Evolutionary conservation across 2,888 invertebrate species (phyloP), one percentile per base, ranked within the genome.

Genomic region (Aspidiotus destructor): DNA sequence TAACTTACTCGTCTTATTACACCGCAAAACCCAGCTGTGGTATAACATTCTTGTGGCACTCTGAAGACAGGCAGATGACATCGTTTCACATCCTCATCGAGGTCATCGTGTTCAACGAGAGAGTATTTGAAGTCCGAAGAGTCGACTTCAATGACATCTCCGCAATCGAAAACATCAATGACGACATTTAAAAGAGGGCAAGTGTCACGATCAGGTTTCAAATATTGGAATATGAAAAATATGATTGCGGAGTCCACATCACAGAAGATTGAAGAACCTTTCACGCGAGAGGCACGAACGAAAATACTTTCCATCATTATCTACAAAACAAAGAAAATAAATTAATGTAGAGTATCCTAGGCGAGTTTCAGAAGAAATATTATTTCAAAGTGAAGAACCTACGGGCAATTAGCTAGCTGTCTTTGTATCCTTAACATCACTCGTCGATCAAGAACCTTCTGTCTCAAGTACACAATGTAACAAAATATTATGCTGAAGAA

Each of bases 21-120:
- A 1, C 87, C 86, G 77, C 90, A 89, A 8, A 92, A 77, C 0
- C 92, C 92, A 9, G 89, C 87, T 63, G 89, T 83, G 63, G 85
- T 83, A 15, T 83, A 84, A 69, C 82, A 79, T 13, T 78, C 81
- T 69, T 82, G 80, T 70, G 80, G 48, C 42, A 40, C 62, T n/a
- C 16, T 52, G 41, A 60, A 69, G 55, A 64, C 62, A 41, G 70
- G 70, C 5, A 71, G 63, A 62, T 68, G 52, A 60, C 74, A 74
- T 41, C 71, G 67, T 52, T 71, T 62, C 13, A 72, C 71, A 8
- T 72, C 72, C 28, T 53, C 67, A 40, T 83, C 82, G 41, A 83
- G 73, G 15, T 79, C 75, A 8, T 74, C 71, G 10, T 69, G 42
- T 52, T 77, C 72, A 40, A 80, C 71, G 70, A 80, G 75, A 60